Evolutionary conservation across 2,113 vertebrate genomes (phyloP), one percentile per base, ranked within the genome.

Genomic region (Ploceus nigricollis): DNA sequence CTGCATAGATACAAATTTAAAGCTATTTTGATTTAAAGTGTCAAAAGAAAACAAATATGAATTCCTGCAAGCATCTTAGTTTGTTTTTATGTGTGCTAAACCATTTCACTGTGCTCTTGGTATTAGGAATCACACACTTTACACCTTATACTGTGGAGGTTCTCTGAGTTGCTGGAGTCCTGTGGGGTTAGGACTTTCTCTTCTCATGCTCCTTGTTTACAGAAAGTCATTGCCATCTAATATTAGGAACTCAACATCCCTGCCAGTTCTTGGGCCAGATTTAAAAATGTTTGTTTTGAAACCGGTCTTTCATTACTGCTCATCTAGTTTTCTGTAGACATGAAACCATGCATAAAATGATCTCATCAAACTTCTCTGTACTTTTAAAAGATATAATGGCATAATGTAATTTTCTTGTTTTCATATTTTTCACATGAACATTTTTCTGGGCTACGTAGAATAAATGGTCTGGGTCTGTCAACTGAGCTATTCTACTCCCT

Each of bases 261-360:
- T 96, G 95, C 95, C 94, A 96, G 93, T 94, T 96, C 91, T 90
- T 81, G 77, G 87, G 47, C 71, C 2, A 27, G 82, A 94, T 86
- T 96, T 93, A 80, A 95, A 96, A 93, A 58, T 90, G 78, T 94
- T 97, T 97, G 66, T 94, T 96, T 97, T 97, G 75, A 96, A 95
- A 86, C 71, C 66, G 24, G 24, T 63, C 92, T 97, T 95, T 92
- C 58, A 68, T 77, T 86, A 81, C 90, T 17, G 75, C 68, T 95
- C 82, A 63, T 94, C 70, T 76, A 58, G 35, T 82, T 87, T 79
- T 87, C 65, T 91, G 37, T 69, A 72, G 53, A 66, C 28, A 30
- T 17, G 50, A 82, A 93, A 33, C 64, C 45, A 28, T 25, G 78
- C 54, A 58, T 73, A 65, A 94, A 95, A 82, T 15, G 21, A 30